A percentile compares a stretch with the other conserved stretches of the same genome.
phyloP scores from a whole-genome alignment of 2,888 invertebrate genomes.

The Caenorhabditis afra region DNA sequence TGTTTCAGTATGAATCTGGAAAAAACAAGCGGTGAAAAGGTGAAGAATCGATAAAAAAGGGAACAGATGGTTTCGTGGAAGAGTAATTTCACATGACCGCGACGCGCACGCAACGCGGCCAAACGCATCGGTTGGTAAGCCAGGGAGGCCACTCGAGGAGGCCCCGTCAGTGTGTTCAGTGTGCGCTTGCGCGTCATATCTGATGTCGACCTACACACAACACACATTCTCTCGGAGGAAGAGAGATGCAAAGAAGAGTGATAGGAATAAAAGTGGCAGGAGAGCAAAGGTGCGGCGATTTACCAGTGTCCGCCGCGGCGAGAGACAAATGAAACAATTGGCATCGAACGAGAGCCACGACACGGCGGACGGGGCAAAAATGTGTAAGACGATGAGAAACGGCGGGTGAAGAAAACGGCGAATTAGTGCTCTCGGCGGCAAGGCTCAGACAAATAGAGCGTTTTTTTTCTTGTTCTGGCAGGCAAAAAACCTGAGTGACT shows the following conservation, averaged over 20 bases:
- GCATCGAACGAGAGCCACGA: background rate
- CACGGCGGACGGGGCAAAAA: background rate
- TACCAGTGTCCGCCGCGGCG: background rate
- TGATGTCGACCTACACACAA: background rate
- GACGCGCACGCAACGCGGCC: conserved; percentile 45
- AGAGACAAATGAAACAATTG: conserved; percentile 1
- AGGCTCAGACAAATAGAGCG: conserved; percentile 2
- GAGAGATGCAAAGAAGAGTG: background rate
- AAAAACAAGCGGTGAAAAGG: background rate
- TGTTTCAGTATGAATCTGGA: background rate
- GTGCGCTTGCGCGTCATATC: conserved; percentile 6
- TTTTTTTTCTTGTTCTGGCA: background rate
- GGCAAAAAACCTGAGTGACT: background rate
- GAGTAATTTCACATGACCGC: conserved; percentile 15
- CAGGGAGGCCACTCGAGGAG: background rate
- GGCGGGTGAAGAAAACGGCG: background rate
- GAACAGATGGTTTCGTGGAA: background rate
- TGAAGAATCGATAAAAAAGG: background rate
- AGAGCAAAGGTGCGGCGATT: background rate
- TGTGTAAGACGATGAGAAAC: conserved; percentile 5
- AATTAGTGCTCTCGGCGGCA: background rate
- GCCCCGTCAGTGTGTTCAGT: conserved; percentile 3
- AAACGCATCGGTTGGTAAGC: background rate
- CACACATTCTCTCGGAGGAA: background rate
- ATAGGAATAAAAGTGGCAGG: background rate